These are phyloP conservation scores for Diarsia dahlii DNA, from an alignment of 2,888 invertebrate species.

Conservation along the genomic window DNA sequence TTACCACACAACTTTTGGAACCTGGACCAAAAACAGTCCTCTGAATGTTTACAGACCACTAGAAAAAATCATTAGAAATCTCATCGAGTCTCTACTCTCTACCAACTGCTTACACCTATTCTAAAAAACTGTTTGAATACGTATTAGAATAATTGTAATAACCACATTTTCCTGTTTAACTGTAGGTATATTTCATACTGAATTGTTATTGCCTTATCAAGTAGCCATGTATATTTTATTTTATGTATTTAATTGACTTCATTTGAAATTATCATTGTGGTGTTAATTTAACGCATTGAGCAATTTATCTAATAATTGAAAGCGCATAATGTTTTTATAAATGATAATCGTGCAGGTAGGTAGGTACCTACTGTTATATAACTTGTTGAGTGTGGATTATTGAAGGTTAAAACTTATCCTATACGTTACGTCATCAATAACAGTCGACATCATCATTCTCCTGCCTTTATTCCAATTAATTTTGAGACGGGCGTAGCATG, in stretches of 20 bases:
- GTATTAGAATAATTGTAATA: neutral
- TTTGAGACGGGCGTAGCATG: no score
- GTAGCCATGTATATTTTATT: constrained; percentile 2
- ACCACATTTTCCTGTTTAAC: constrained; percentile 33
- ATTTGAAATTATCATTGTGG: constrained; percentile 9
- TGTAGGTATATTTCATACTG: constrained; percentile 12
- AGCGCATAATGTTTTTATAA: neutral
- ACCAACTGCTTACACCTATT: neutral
- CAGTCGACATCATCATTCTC: neutral
- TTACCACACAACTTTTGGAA: no score
- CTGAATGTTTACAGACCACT: neutral
- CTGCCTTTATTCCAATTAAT: no score
- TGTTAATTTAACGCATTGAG: neutral
- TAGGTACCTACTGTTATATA: no score
- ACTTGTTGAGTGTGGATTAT: neutral
- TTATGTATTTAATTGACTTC: constrained; percentile 4
- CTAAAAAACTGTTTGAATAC: neutral
- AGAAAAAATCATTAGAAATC: neutral
- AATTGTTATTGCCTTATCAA: constrained; percentile 9
- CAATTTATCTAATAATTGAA: constrained; percentile 2
- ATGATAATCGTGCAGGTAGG: neutral
- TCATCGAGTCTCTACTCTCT: neutral
- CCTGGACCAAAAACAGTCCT: neutral
- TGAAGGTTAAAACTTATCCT: neutral
- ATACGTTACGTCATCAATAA: neutral